These are phyloP conservation scores for Phymastichus coffea DNA, from an alignment of 1,140 invertebrate species.

Conservation along the genomic window DNA sequence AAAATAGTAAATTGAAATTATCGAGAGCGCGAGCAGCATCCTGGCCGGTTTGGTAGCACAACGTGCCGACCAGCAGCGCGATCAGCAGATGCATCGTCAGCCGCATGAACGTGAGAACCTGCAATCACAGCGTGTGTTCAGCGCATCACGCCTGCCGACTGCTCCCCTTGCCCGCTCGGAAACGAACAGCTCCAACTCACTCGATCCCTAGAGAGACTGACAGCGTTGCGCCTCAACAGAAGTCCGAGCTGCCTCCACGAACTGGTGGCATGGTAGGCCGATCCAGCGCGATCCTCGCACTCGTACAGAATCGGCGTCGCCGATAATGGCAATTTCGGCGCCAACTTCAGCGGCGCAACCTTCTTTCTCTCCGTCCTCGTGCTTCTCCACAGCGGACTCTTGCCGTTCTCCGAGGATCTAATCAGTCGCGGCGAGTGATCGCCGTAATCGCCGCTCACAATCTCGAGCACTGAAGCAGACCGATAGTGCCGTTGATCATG, in stretches of 20 bases:
- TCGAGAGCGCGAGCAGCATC: constrained; percentile 72
- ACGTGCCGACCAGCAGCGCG: constrained; percentile 73
- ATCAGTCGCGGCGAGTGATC: constrained; percentile 61
- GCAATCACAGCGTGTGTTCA: no score
- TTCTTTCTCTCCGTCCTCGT: not conserved
- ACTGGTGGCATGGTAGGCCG: constrained; percentile 50
- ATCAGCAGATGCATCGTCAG: constrained; percentile 73
- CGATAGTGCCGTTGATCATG: not conserved
- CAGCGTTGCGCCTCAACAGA: constrained; percentile 60
- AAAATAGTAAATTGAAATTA: constrained; percentile 78
- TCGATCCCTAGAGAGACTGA: constrained; percentile 48
- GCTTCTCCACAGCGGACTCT: constrained; percentile 58
- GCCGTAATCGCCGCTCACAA: constrained; percentile 78
- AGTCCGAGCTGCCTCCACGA: constrained; percentile 62
- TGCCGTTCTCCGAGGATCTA: constrained; percentile 69
- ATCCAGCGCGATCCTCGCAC: constrained; percentile 20
- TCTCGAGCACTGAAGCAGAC: constrained; percentile 63
- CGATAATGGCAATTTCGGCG: not conserved
- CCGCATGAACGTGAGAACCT: constrained; percentile 74
- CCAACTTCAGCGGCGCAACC: not conserved
- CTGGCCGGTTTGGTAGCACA: constrained; percentile 80
- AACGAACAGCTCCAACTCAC: constrained; percentile 65
- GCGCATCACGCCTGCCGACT: no score
- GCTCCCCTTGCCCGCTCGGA: no score
- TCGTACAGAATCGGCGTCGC: constrained; percentile 9